These are phyloP conservation scores for Epiblema foenella DNA, from an alignment of 2,888 invertebrate species.

Conservation along the genomic window DNA sequence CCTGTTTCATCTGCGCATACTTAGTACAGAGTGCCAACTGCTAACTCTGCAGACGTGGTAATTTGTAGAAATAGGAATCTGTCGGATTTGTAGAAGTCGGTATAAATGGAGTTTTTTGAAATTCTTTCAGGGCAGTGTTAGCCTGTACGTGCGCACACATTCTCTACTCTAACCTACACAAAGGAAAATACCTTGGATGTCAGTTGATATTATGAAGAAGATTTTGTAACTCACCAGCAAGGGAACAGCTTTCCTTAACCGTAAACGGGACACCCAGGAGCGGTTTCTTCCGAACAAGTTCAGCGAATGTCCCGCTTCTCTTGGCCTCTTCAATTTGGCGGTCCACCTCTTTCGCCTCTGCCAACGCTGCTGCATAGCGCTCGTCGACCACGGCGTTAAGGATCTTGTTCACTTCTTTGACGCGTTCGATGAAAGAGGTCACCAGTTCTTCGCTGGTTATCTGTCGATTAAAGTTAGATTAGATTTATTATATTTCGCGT, in stretches of 20 bases:
- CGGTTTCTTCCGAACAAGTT: conserved; percentile 84
- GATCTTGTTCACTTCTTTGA: conserved; percentile 86
- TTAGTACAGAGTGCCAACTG: background rate
- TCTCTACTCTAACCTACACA: too few species aligned
- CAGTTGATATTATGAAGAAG: background rate
- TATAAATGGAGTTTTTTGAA: too few species aligned
- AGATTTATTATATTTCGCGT: too few species aligned
- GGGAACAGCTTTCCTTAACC: conserved; percentile 91
- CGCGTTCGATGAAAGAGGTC: conserved; percentile 86
- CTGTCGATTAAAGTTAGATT: conserved; percentile 61
- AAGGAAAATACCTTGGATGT: too few species aligned
- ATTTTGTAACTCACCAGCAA: conserved; percentile 86
- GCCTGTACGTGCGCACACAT: too few species aligned
- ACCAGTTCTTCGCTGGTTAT: conserved; percentile 86
- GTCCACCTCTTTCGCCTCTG: conserved; percentile 87
- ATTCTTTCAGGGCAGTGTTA: too few species aligned
- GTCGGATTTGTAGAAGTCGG: too few species aligned
- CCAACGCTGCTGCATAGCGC: conserved; percentile 86
- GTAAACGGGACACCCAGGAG: conserved; percentile 93
- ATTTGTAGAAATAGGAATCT: background rate
- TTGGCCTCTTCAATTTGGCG: conserved; percentile 59
- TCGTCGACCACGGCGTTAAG: conserved; percentile 89
- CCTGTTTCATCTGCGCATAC: too few species aligned
- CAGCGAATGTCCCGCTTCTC: conserved; percentile 61
- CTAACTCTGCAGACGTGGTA: background rate